Conservation (phyloP, 2,113 vertebrate species). For the Nesogale talazaci region DNA sequence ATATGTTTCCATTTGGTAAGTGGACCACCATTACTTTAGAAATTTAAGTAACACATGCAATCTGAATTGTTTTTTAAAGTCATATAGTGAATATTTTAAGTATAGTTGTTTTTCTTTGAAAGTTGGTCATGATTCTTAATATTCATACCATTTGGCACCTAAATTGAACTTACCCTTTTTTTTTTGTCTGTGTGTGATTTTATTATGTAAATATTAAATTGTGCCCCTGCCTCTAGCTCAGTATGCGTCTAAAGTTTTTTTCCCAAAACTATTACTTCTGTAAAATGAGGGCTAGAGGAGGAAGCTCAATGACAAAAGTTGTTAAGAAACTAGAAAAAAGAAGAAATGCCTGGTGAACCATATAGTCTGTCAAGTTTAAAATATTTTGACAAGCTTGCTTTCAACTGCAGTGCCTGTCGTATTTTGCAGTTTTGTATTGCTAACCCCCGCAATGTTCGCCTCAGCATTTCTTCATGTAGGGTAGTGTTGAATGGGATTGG, state of each 20-base stretch:
- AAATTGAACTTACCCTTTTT: not conserved
- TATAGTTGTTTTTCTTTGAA: not conserved
- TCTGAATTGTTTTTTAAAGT: not conserved
- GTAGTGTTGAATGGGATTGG: not conserved
- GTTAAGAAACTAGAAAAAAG: not conserved
- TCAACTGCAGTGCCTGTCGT: not conserved
- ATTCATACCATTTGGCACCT: constrained; percentile 31
- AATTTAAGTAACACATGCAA: not conserved
- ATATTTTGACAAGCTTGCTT: not conserved
- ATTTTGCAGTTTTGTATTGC: constrained; percentile 15
- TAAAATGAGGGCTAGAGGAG: constrained; percentile 30
- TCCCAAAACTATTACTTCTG: not conserved
- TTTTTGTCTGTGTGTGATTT: not conserved
- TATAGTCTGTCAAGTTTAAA: not conserved
- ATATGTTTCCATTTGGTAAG: constrained; percentile 88
- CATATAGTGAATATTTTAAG: not conserved
- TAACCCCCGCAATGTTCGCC: not conserved
- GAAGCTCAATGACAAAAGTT: not conserved
- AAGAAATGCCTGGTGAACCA: not conserved
- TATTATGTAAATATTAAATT: constrained; percentile 32
- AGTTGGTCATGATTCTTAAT: not conserved
- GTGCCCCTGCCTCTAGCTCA: not conserved
- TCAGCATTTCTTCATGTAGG: not conserved
- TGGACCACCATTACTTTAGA: constrained; percentile 49
- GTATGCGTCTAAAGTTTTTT: not conserved